Conservation (phyloP, 2,113 vertebrate genomes). For the Orycteropus afer region DNA sequence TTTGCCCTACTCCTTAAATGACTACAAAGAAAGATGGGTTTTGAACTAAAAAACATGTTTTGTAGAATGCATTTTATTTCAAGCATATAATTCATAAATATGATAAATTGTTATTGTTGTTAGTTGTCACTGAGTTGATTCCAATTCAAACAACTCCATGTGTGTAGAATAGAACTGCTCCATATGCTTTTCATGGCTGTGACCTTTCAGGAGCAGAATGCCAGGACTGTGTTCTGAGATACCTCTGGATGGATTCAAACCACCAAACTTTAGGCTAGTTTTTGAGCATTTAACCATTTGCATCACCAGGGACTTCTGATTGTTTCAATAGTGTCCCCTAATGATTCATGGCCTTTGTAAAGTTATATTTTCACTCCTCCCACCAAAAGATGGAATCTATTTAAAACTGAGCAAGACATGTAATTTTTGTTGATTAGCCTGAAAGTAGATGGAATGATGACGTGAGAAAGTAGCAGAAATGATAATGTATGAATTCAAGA, state of each 20-base stretch:
- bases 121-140: too few relatives aligned
- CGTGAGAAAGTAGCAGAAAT: not conserved
- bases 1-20: conserved; percentile 1
- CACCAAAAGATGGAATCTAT: not conserved
- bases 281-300: too few relatives aligned
- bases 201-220: too few relatives aligned
- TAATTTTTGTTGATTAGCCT: not conserved
- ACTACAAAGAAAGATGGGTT: not conserved
- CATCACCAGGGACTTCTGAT: too few relatives aligned
- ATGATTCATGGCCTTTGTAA: not conserved
- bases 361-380: not conserved
- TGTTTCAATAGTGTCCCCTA: not conserved
- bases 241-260: too few relatives aligned
- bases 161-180: too few relatives aligned
- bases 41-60: not conserved
- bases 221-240: too few relatives aligned
- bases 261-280: too few relatives aligned
- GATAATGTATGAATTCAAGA: not conserved
- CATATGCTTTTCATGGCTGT: too few relatives aligned
- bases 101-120: not conserved
- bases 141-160: too few relatives aligned
- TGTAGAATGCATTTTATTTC: conserved; percentile 5
- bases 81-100: not conserved
- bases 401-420: not conserved
- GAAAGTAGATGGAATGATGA: not conserved